Percentiles rank a stretch among this genome's conserved stretches.
Evolutionary conservation across 2,113 vertebrate species (phyloP).

Genomic region (Parus major): DNA sequence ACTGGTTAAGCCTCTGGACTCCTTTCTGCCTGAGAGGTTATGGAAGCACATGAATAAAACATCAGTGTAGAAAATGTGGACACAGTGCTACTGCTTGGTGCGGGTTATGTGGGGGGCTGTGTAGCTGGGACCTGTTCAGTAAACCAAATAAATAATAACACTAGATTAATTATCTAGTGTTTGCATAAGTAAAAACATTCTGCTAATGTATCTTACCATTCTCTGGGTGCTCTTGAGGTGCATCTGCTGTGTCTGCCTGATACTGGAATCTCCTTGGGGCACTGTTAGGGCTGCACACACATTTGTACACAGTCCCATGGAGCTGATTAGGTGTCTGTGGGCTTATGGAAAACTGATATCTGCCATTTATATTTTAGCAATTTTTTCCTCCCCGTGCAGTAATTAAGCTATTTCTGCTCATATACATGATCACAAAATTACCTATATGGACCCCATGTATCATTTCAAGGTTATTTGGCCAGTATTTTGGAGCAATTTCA

Average conservation of each 20-base stretch:
- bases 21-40: background rate
- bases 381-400: background rate
- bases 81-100: background rate
- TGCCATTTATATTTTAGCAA: background rate
- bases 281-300: background rate
- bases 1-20: background rate
- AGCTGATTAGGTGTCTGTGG: background rate
- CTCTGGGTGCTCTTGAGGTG: background rate
- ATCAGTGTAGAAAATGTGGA: rapidly evolving
- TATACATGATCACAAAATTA: background rate
- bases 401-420: background rate
- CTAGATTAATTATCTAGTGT: background rate
- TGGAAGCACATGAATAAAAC: background rate
- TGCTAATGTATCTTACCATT: background rate
- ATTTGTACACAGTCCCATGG: background rate
- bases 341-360: background rate
- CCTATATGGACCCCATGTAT: background rate
- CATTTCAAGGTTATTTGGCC: background rate
- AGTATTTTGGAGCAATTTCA: background rate
- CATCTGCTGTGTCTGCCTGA: background rate
- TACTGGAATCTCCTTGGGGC: background rate
- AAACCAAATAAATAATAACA: background rate
- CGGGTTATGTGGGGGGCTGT: background rate
- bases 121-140: background rate
- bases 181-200: background rate